Percentiles rank a stretch among this genome's conserved stretches.
Conservation (phyloP, 2,888 invertebrate genomes). For the Rhamnusium bicolor region DNA sequence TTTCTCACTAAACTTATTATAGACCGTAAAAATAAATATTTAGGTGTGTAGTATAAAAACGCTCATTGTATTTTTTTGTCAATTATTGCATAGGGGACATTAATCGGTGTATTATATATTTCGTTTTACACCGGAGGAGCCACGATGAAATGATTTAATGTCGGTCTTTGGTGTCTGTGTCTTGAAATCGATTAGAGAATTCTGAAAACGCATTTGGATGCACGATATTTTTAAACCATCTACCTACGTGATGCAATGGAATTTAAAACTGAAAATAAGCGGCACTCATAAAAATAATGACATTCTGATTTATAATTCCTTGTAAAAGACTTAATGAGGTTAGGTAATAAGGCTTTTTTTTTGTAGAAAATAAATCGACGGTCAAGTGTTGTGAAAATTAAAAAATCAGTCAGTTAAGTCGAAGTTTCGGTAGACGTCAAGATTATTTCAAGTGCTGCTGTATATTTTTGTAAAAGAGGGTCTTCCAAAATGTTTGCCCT, state of each 20-base stretch:
- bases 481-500: conserved; percentile 67
- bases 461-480: conserved; percentile 32
- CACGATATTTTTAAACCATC: conserved; percentile 1
- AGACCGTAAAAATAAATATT: background rate
- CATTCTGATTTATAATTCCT: background rate
- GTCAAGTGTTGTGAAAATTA: conserved; percentile 26
- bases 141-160: background rate
- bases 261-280: background rate
- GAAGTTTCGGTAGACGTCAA: conserved; percentile 49
- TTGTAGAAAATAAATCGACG: conserved; percentile 10
- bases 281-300: background rate
- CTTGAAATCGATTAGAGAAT: background rate
- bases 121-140: background rate
- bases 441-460: background rate
- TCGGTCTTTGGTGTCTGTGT: background rate
- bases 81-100: background rate
- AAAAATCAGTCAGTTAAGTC: conserved; percentile 61
- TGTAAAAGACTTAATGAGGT: background rate
- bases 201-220: background rate
- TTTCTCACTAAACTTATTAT: background rate
- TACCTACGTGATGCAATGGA: background rate
- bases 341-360: conserved; percentile 15
- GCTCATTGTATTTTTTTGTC: conserved; percentile 3
- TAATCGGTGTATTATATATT: background rate
- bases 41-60: background rate